phyloP scores from a whole-genome alignment of 2,888 invertebrate genomes.

The Coelinius sp. region DNA sequence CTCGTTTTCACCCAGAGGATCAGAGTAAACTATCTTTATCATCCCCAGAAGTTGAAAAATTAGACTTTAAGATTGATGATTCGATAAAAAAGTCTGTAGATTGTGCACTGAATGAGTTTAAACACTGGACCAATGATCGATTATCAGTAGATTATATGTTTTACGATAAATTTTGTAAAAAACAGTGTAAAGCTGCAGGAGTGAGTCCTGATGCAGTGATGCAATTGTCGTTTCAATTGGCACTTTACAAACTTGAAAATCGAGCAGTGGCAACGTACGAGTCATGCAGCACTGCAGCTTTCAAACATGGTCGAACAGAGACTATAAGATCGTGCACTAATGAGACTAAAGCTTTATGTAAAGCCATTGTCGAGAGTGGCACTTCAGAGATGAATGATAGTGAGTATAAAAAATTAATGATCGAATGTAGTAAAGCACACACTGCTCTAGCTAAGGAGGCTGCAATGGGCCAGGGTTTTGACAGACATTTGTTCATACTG shows the following conservation, averaged over 20 bases:
- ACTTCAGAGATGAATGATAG: slow-evolving; percentile 70
- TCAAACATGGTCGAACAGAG: slow-evolving; percentile 97
- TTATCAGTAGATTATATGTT: slow-evolving; percentile 83
- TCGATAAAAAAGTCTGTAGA: slow-evolving; percentile 77
- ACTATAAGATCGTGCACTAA: slow-evolving; percentile 93
- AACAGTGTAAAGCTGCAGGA: slow-evolving; percentile 84
- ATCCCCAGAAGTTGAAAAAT: slow-evolving; percentile 46
- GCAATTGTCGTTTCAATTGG: slow-evolving; percentile 93
- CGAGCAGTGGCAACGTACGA: slow-evolving; percentile 93
- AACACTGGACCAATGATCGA: slow-evolving; percentile 75
- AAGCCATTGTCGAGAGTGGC: slow-evolving; percentile 70
- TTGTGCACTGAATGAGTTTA: slow-evolving; percentile 78
- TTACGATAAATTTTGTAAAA: slow-evolving; percentile 84
- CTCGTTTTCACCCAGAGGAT: slow-evolving; percentile 65
- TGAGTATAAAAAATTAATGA: slow-evolving; percentile 81
- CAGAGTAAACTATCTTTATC: slow-evolving; percentile 39
- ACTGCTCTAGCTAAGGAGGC: slow-evolving; percentile 90
- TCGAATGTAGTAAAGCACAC: slow-evolving; percentile 86
- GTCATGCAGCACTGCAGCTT: slow-evolving; percentile 97
- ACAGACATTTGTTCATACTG: slow-evolving; percentile 93
- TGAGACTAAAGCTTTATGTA: slow-evolving; percentile 84
- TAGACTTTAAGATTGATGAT: slow-evolving; percentile 84
- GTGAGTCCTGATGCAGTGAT: slow-evolving; percentile 96
- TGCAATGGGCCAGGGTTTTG: slow-evolving; percentile 98
- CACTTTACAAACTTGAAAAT: slow-evolving; percentile 82